Percentiles rank a stretch among this genome's conserved stretches.
Evolutionary conservation across 2,113 vertebrate genomes (phyloP).

Genomic region (Epinephelus cyanopodus): DNA sequence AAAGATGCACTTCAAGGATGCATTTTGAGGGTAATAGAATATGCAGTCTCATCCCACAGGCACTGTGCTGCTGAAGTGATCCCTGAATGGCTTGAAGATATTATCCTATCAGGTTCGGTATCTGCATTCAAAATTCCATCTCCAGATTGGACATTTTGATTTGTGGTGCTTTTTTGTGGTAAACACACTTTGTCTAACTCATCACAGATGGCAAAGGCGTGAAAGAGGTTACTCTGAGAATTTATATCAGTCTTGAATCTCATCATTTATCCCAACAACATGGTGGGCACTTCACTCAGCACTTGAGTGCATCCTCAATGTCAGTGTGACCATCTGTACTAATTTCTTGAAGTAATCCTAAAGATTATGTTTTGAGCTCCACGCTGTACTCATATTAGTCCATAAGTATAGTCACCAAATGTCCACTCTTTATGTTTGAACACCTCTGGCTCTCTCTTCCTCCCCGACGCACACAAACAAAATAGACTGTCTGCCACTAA

Average conservation of each 20-base stretch:
- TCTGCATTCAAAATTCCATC: background rate
- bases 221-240: constrained; percentile 16
- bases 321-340: constrained; percentile 41
- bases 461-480: background rate
- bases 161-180: constrained; percentile 1
- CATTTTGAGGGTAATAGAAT: constrained; percentile 1
- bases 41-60: background rate
- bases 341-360: constrained; percentile 34
- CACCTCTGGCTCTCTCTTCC: background rate
- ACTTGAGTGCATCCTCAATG: constrained; percentile 35
- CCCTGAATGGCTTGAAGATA: constrained; percentile 1
- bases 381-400: constrained; percentile 10
- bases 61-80: background rate
- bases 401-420: background rate
- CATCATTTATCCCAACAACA: constrained; percentile 32
- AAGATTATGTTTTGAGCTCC: constrained; percentile 12
- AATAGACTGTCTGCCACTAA: constrained; percentile 43
- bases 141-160: constrained; percentile 22
- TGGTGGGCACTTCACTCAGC: constrained; percentile 21
- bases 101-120: background rate
- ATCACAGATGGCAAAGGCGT: background rate
- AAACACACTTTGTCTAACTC: background rate
- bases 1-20: background rate
- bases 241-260: constrained; percentile 16
- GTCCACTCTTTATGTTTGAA: constrained; percentile 17